Percentiles rank a stretch among this genome's conserved stretches.
These are phyloP conservation scores for Heliopora coerulea DNA, from an alignment of 92 coral and sea anemone genomes.

Conservation along the genomic window DNA sequence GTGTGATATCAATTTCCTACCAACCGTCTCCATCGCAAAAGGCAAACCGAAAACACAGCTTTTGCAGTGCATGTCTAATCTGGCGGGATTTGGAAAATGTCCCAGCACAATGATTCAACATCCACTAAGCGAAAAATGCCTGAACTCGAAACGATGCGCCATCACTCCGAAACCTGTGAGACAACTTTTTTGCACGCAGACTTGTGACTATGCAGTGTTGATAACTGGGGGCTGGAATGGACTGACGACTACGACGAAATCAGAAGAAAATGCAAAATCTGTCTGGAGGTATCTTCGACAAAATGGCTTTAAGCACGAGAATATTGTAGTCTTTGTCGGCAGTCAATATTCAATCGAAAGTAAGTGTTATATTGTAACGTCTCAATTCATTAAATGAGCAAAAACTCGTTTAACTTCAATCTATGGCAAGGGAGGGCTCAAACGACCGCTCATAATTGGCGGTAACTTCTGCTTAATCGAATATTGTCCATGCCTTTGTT, in stretches of 20 bases:
- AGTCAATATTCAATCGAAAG: constrained; percentile 76
- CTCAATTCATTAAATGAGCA: not conserved
- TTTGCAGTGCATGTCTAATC: constrained; percentile 60
- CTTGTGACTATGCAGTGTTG: constrained; percentile 86
- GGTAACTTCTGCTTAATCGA: constrained; percentile 40
- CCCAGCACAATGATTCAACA: constrained; percentile 27
- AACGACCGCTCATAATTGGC: constrained; percentile 38
- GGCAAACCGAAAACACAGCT: constrained; percentile 48
- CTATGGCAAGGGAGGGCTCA: constrained; percentile 4
- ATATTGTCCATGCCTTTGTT: constrained; percentile 30
- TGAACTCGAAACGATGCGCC: constrained; percentile 69
- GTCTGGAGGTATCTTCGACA: constrained; percentile 72
- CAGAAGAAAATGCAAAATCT: constrained; percentile 63
- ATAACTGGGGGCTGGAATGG: constrained; percentile 85
- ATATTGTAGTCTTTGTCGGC: constrained; percentile 76
- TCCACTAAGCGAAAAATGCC: constrained; percentile 51
- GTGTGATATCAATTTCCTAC: constrained; percentile 88
- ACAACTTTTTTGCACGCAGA: constrained; percentile 51
- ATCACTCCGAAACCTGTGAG: constrained; percentile 27
- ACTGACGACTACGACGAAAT: constrained; percentile 63
- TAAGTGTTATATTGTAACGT: constrained; percentile 57
- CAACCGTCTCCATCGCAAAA: constrained; percentile 58
- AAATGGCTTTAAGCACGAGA: constrained; percentile 62
- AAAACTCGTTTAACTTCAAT: not conserved
- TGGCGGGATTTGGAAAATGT: constrained; percentile 70